Conservation (phyloP, 1,140 invertebrate species). For the Trachymyrmex cornetzi region DNA sequence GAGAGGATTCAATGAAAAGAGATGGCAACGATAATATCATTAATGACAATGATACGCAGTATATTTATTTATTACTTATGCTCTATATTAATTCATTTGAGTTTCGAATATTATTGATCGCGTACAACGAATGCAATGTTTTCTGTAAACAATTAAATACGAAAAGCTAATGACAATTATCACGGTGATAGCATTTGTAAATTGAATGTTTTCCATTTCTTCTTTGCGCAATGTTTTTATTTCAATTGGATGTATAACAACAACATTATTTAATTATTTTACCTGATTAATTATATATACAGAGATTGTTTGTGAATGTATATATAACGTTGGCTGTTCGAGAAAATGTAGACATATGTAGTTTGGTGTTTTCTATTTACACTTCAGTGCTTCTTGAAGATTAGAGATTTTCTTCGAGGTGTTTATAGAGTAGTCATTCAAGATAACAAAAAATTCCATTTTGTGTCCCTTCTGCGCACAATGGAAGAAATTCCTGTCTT, state of each 20-base stretch:
- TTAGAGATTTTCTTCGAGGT: background rate
- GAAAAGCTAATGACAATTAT: constrained; percentile 40
- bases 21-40: background rate
- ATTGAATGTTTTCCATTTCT: constrained; percentile 21
- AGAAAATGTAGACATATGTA: background rate
- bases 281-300: constrained; percentile 15
- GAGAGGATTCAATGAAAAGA: background rate
- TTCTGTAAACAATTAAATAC: constrained; percentile 39
- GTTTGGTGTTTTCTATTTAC: background rate
- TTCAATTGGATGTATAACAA: background rate
- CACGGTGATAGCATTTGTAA: constrained; percentile 6
- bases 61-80: constrained; percentile 46
- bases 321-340: background rate
- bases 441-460: background rate
- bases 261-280: constrained; percentile 20
- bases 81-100: constrained; percentile 25
- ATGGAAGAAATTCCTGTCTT: no score
- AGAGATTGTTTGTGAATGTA: background rate
- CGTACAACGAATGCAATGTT: background rate
- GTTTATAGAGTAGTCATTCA: background rate
- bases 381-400: background rate
- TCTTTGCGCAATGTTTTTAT: background rate
- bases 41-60: constrained; percentile 8
- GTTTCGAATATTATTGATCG: constrained; percentile 7
- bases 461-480: no score